Evolutionary conservation across 2,113 vertebrate species (phyloP).

Genomic region (Speoplatyrhinus poulsoni): DNA sequence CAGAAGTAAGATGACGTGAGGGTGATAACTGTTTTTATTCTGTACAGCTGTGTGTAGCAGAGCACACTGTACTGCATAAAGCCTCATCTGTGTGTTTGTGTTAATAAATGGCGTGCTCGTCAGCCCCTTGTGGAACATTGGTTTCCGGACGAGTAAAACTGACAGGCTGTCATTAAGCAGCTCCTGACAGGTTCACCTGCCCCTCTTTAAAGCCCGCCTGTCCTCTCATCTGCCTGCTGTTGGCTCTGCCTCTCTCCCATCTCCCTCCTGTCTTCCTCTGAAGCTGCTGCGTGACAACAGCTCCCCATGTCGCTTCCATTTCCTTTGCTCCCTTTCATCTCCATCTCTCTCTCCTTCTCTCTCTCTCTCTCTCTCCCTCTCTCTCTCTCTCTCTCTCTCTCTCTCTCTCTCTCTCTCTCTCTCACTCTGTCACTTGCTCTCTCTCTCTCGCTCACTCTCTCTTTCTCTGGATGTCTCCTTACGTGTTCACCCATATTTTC

Average conservation of each 20-base stretch:
- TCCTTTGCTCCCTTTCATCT: constrained; percentile 29
- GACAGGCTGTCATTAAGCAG: constrained; percentile 27
- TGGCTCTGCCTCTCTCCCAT: neutral
- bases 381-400: neutral
- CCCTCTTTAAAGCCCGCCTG: constrained; percentile 23
- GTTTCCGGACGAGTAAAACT: constrained; percentile 19
- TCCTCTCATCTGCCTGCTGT: constrained; percentile 5
- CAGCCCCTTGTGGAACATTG: neutral
- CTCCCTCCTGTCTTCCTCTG: constrained; percentile 31
- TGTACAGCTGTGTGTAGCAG: no score
- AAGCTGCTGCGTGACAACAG: constrained; percentile 26
- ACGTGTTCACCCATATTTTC: constrained; percentile 10
- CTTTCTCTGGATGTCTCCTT: constrained; percentile 1
- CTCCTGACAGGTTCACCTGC: constrained; percentile 23
- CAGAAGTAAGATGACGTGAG: no score
- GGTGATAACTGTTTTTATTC: no score
- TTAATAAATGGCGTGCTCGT: neutral
- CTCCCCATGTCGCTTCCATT: constrained; percentile 3
- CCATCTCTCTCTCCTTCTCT: neutral
- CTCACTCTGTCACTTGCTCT: constrained; percentile 11
- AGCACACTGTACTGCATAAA: no score
- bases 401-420: neutral
- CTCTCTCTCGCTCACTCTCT: constrained; percentile 20
- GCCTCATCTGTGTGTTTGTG: no score
- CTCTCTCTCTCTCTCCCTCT: constrained; percentile 27